Evolutionary conservation across 2,797 vertebrate species (phyloP), one percentile per base, ranked within the genome.

Genomic region (Mormyrus proboscirostris): DNA sequence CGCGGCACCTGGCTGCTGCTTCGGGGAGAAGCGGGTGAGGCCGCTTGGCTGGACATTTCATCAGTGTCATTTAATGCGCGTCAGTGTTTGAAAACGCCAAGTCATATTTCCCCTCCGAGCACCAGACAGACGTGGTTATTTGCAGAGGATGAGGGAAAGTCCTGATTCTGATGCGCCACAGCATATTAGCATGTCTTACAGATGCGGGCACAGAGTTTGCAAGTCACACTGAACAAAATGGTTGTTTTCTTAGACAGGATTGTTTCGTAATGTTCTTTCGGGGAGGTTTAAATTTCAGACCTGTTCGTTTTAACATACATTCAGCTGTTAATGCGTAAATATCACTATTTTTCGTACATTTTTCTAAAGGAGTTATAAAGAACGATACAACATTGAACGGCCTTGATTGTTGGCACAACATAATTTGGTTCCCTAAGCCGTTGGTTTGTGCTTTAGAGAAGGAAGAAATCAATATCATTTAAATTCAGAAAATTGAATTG

Each of bases 11-110:
- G 53, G 10, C 19, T 14, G 19, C 86, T 22, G 7, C 55, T 59
- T 62, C 57, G 25, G 49, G 73, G 47, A 53, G 47, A 14, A 69
- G 4, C 33, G 84, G 89, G 84, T 76, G 89, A 87, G 89, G 85
- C 62, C 84, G 33, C 44, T 38, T 53, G 16, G 9, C 41, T n/a
- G 29, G 88, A 19, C 10, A 73, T 83, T 41, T 59, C 88, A 65
- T 89, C 47, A 53, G 44, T 89, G 53, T 55, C 82, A 33, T 53
- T 55, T 38, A 83, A 38, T 19, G 25, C 65, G 9, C 49, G 29
- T 29, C 50, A 55, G 51, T 41, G 6, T 88, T 49, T 88, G 5
- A 14, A 65, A 47, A 38, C 16, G 29, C 69, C 1, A 76, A 76
- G 69, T 33, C 69, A 41, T 44, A 22, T 49, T 83, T 41, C 8